phyloP scores from a whole-genome alignment of 2,888 invertebrate genomes.

The Orgyia antiqua region DNA sequence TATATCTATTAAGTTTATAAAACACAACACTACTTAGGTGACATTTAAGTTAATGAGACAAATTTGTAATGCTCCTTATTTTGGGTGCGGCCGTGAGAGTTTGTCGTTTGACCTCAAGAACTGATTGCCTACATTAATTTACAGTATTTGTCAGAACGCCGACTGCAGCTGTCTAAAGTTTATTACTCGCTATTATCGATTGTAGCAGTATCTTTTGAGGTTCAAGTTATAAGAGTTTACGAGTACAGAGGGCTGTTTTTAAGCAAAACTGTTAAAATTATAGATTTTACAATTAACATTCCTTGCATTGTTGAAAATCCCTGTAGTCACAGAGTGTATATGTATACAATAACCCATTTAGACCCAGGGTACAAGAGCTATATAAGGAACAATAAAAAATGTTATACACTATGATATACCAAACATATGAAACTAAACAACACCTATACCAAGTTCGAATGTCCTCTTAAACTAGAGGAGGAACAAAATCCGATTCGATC shows the following conservation, averaged over 20 bases:
- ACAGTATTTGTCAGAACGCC: constrained; percentile 57
- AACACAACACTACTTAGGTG: constrained; percentile 4
- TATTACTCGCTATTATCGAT: constrained; percentile 55
- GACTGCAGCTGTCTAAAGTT: constrained; percentile 35
- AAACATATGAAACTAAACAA: too few relatives aligned
- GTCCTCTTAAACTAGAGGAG: too few relatives aligned
- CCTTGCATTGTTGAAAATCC: background rate
- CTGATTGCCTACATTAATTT: constrained; percentile 56
- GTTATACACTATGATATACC: too few relatives aligned
- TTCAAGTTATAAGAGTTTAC: constrained; percentile 14
- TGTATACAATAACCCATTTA: too few relatives aligned
- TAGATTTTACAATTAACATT: background rate
- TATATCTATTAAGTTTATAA: too few relatives aligned
- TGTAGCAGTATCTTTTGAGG: constrained; percentile 32
- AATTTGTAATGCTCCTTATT: constrained; percentile 49
- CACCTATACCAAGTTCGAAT: too few relatives aligned
- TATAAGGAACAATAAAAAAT: too few relatives aligned
- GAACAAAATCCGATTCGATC: too few relatives aligned
- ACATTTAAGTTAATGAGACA: constrained; percentile 48
- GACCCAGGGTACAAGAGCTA: too few relatives aligned
- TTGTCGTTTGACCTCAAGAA: constrained; percentile 44
- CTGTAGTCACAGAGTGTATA: background rate
- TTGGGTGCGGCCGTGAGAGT: constrained; percentile 62
- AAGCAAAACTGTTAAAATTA: too few relatives aligned
- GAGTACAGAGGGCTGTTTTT: too few relatives aligned